These are phyloP conservation scores for Macquaria ambigua DNA, from an alignment of 2,113 vertebrate genomes.

Conservation along the genomic window DNA sequence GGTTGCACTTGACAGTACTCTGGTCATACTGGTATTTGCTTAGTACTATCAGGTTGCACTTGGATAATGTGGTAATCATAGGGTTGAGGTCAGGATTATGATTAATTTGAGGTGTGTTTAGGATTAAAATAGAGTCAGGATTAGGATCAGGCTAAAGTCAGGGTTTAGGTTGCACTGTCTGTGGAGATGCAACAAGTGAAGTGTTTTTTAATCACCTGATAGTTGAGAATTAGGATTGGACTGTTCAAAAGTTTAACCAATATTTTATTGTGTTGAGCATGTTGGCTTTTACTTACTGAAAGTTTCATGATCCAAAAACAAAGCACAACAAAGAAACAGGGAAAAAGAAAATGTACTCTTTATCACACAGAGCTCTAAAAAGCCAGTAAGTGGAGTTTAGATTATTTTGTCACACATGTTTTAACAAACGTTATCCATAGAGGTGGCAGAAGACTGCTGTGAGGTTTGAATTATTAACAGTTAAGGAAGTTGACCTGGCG, in stretches of 20 bases:
- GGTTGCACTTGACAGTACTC: conserved; percentile 74
- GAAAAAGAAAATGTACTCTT: background rate
- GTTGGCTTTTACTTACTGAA: background rate
- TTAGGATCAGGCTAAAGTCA: conserved; percentile 10
- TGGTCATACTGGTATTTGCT: conserved; percentile 64
- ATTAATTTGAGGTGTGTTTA: conserved; percentile 27
- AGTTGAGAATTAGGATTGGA: background rate
- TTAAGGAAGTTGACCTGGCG: background rate
- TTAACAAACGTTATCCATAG: background rate
- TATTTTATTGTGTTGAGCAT: conserved; percentile 5
- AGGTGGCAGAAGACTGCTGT: background rate
- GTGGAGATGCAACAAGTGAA: background rate
- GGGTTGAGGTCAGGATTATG: conserved; percentile 17
- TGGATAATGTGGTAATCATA: conserved; percentile 12
- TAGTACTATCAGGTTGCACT: conserved; percentile 44
- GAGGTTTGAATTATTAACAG: background rate
- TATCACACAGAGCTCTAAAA: background rate
- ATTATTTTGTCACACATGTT: background rate
- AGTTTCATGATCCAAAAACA: background rate
- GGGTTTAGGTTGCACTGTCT: conserved; percentile 9
- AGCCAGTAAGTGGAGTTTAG: background rate
- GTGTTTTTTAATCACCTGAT: background rate
- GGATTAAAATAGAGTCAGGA: conserved; percentile 16
- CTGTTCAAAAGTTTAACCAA: background rate
- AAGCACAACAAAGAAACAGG: background rate